Evolutionary conservation across 2,113 vertebrate species (phyloP), one percentile per base, ranked within the genome.

Genomic region (Uria lomvia): DNA sequence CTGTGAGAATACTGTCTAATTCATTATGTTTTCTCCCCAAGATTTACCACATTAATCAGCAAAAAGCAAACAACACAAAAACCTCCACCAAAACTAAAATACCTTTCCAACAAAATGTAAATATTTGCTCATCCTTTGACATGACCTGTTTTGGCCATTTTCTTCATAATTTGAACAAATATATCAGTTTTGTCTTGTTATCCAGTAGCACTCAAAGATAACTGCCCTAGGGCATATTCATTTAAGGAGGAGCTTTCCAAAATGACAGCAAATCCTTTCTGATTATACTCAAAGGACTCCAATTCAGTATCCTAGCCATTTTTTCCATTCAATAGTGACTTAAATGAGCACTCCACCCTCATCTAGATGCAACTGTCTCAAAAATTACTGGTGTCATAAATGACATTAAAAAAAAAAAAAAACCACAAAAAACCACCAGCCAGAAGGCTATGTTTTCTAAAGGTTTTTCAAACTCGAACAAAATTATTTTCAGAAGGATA

Each of bases 211-310:
- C n/a, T 93, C 49, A 66, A 65, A 82, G 47, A 72, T 76, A 90
- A 85, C 36, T 66, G 66, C 66, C 67, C 7, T 58, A 71, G 96
- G 90, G 67, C 10, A 36, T 50, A 70, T 38, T 95, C 88, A 63
- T 86, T 93, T 80, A 80, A 95, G 85, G 82, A 91, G 67, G 55
- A 83, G 30, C 62, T 90, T 96, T 76, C 9, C 22, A 90, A 86
- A 95, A 96, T 77, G 92, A 96, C 90, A 96, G 71, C 45, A 80
- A 50, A 91, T 97, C 95, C 18, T 83, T 82, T 95, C 82, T 93
- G 71, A 94, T 95, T 92, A 93, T 29, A 27, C 71, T 94, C 93
- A 94, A 74, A 50, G 20, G 55, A 22, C 21, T 73, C 24, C 23
- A 74, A 17, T 53, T 90, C 49, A 83, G 29, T 62, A n/a, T 50